Evolutionary conservation across 2,113 vertebrate genomes (phyloP).

Genomic region (Ramphastos sulfuratus): DNA sequence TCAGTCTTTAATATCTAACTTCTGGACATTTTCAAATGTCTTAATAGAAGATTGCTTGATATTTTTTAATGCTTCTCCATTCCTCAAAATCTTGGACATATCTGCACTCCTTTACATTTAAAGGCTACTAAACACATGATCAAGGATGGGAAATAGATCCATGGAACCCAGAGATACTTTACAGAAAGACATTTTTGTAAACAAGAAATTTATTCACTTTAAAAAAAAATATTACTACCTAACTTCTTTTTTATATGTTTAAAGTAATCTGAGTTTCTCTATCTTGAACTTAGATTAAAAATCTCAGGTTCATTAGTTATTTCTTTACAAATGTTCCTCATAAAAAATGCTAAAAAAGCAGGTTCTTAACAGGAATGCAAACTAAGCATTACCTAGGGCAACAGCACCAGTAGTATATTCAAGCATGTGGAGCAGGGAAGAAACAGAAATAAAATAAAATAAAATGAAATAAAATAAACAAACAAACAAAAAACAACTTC

Average conservation of each 20-base stretch:
- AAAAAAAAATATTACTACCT: not conserved
- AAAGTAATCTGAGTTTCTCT: not conserved
- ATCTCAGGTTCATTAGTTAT: not conserved
- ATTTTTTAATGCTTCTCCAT: not conserved
- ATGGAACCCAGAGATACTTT: not conserved
- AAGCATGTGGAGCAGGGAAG: slow-evolving; percentile 13
- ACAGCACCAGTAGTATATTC: slow-evolving; percentile 7
- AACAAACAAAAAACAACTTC: not conserved
- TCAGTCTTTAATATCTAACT: not conserved
- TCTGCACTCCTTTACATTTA: not conserved
- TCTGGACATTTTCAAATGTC: not conserved
- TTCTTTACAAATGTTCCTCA: not conserved
- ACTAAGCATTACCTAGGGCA: slow-evolving; percentile 21
- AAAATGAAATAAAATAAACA: not conserved
- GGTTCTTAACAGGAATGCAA: not conserved
- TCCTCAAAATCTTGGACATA: not conserved
- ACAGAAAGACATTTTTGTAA: not conserved
- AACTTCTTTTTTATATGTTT: not conserved
- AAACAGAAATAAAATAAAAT: not conserved
- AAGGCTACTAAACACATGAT: not conserved
- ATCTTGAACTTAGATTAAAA: not conserved
- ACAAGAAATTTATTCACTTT: not conserved
- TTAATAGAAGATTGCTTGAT: not conserved
- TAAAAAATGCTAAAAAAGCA: slow-evolving; percentile 28
- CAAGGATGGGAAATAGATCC: not conserved